Percentiles rank a stretch among this genome's conserved stretches.
These are phyloP conservation scores for Lindbergichthys nudifrons DNA, from an alignment of 2,797 vertebrate genomes.

Conservation along the genomic window DNA sequence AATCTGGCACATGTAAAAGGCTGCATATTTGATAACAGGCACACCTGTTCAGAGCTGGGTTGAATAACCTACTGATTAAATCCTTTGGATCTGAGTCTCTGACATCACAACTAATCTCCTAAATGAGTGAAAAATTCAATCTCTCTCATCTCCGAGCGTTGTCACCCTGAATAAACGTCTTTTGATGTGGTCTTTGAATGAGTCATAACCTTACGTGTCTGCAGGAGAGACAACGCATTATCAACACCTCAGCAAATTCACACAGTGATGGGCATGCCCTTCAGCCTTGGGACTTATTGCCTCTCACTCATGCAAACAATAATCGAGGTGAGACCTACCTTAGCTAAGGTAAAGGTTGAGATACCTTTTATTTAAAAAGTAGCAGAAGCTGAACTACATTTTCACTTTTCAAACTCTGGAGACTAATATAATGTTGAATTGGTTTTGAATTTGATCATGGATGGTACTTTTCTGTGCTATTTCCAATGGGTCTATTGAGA, in stretches of 20 bases:
- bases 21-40: constrained; percentile 71
- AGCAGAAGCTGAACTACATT: background rate
- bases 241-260: constrained; percentile 73
- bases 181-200: constrained; percentile 77
- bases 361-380: background rate
- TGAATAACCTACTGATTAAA: constrained; percentile 79
- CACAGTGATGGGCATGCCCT: constrained; percentile 61
- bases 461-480: background rate
- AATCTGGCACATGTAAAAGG: constrained; percentile 66
- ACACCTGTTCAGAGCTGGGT: constrained; percentile 70
- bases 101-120: constrained; percentile 80
- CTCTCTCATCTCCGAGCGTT: constrained; percentile 65
- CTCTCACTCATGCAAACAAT: constrained; percentile 50
- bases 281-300: constrained; percentile 39
- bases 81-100: constrained; percentile 69
- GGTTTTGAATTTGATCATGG: background rate
- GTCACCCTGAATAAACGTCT: constrained; percentile 63
- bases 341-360: constrained; percentile 5
- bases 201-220: constrained; percentile 73
- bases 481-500: background rate
- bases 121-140: constrained; percentile 77
- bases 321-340: background rate
- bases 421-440: background rate
- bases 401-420: background rate
- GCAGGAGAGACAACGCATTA: constrained; percentile 56